Evolutionary conservation across 1,140 invertebrate species (phyloP), one percentile per base, ranked within the genome.

Genomic region (Ylistrum balloti): DNA sequence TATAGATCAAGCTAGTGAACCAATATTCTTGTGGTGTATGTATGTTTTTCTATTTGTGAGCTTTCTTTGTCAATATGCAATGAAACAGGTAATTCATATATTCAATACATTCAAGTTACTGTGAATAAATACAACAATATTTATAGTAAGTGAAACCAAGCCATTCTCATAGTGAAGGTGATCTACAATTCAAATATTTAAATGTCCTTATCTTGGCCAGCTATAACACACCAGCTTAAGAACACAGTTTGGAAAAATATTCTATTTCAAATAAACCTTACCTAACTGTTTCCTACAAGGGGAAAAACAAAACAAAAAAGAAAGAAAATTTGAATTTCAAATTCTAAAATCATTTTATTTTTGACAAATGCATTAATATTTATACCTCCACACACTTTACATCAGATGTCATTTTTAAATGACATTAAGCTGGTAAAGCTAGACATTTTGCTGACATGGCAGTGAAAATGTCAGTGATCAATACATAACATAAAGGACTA

Each of bases 41-140:
- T 28, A 28, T 1, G 17, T 74, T 28, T n/a, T 74, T 74, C 45
- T 48, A 22, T 48, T 48, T 48, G 45, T 5, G 22, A n/a, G 9
- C 7, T n/a, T 5, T 11, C n/a, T 74, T 74, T 74, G 56, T 74
- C 56, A 28, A 28, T 74, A 28, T 74, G 56, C 56, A 28, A 74
- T 74, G 56, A 74, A 74, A 74, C 56, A 74, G n/a, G 22, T 74
- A 74, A 74, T 74, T 74, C 56, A 74, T 74, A n/a, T n/a, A 74
- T 74, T 74, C 56, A 74, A 74, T n/a, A 74, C 56, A 74, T 74
- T 74, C 56, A 28, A 5, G 56, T 74, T n/a, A 74, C n/a, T 28
- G 22, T 74, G 56, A 74, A 74, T 74, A 74, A 74, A 74, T 74
- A 74, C 22, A 74, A 74, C 56, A 74, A n/a, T 74, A 28, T 74